A percentile compares a stretch with the other conserved stretches of the same genome.
These are phyloP conservation scores for Cetonia aurata DNA, from an alignment of 2,888 invertebrate species.

Conservation along the genomic window DNA sequence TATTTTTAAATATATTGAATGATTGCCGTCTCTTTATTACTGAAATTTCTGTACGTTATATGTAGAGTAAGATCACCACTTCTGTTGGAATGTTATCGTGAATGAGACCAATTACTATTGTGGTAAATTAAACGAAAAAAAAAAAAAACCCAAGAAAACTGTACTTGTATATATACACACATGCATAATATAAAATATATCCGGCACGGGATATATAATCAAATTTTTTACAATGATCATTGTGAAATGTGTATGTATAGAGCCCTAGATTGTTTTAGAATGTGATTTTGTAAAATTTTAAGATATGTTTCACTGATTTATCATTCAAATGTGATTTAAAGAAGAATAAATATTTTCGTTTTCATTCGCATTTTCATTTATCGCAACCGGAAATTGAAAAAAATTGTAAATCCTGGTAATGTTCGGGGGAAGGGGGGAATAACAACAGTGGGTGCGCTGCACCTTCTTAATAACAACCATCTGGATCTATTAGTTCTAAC, in stretches of 20 bases:
- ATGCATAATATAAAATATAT: conserved; percentile 19
- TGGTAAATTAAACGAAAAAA: conserved; percentile 10
- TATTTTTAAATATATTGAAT: conserved; percentile 9
- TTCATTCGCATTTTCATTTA: conserved; percentile 45
- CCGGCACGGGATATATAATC: conserved; percentile 35
- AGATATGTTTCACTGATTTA: conserved; percentile 60
- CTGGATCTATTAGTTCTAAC: too few species aligned
- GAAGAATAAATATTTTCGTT: conserved; percentile 57
- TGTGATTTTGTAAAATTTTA: conserved; percentile 60
- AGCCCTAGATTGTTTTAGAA: conserved; percentile 52
- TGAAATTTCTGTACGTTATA: conserved; percentile 1
- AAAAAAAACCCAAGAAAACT: too few species aligned
- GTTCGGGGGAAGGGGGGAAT: too few species aligned
- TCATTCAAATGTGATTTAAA: conserved; percentile 62
- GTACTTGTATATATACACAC: conserved; percentile 15
- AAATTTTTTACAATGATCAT: conserved; percentile 52
- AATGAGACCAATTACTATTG: conserved; percentile 27
- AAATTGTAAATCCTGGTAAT: too few species aligned
- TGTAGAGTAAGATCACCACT: background rate
- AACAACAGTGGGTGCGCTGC: too few species aligned
- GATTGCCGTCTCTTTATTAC: conserved; percentile 11
- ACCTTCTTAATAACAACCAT: too few species aligned
- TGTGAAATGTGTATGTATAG: conserved; percentile 48
- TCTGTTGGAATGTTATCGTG: conserved; percentile 41
- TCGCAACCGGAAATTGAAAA: background rate